Conservation (phyloP, 1,140 invertebrate species). For the Yoshiicerus persimilis region DNA sequence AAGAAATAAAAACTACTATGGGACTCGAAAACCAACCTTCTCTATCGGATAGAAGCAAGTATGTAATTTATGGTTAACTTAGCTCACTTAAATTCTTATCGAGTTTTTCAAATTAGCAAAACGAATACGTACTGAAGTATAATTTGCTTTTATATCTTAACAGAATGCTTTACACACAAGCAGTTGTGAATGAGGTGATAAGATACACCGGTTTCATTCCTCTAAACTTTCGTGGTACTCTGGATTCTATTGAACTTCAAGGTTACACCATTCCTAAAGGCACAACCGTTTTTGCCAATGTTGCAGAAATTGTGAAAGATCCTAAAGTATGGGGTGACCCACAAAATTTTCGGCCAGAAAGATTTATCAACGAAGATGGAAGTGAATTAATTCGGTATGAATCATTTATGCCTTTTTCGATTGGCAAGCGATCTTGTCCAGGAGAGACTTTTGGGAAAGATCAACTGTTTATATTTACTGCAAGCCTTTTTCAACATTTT, state of each 20-base stretch:
- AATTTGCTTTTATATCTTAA: not conserved
- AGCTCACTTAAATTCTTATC: too few species aligned
- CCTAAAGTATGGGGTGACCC: not conserved
- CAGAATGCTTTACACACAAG: not conserved
- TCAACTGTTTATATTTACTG: slow-evolving; percentile 55
- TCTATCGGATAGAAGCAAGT: not conserved
- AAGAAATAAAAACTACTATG: not conserved
- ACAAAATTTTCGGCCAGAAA: not conserved
- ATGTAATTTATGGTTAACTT: too few species aligned
- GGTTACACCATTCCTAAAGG: not conserved
- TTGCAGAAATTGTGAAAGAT: not conserved
- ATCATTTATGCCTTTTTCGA: not conserved
- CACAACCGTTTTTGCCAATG: not conserved
- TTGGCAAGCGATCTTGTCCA: slow-evolving; percentile 51
- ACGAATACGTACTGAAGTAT: not conserved
- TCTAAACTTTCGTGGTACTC: not conserved
- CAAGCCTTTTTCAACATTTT: slow-evolving; percentile 55
- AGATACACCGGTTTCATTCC: not conserved
- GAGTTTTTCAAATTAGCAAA: too few species aligned
- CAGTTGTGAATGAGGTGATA: not conserved
- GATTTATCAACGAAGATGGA: not conserved
- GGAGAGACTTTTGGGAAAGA: slow-evolving; percentile 57
- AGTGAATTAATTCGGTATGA: slow-evolving; percentile 35
- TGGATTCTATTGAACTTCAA: not conserved
- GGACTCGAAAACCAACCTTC: not conserved